phyloP scores from a whole-genome alignment of 2,113 vertebrate genomes.

The Dasyornis broadbenti region DNA sequence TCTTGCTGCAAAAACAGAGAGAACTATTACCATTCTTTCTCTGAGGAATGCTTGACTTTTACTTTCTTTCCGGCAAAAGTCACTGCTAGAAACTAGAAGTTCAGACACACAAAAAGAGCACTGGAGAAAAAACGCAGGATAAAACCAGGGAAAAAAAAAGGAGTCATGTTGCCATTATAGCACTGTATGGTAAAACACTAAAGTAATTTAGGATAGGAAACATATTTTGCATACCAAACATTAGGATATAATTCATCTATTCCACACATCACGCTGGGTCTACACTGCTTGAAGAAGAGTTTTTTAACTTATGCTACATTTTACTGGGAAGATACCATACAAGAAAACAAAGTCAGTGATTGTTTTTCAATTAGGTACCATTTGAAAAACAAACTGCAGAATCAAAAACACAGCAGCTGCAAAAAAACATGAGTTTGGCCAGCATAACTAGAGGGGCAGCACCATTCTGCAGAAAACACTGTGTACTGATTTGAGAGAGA shows the following conservation, averaged over 20 bases:
- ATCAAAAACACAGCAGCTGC: not conserved
- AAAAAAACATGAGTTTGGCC: not conserved
- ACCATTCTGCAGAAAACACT: not conserved
- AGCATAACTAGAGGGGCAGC: not conserved
- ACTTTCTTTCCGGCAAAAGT: not conserved
- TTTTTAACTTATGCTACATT: not conserved
- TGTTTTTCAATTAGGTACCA: not conserved
- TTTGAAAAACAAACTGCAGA: not conserved
- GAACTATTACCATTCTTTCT: not conserved
- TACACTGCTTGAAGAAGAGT: not conserved
- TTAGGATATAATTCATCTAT: not conserved
- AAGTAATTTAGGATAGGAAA: not conserved
- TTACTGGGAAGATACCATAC: not conserved
- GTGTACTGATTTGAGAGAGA: not conserved
- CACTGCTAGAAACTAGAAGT: not conserved
- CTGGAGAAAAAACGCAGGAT: not conserved
- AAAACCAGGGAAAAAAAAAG: not conserved
- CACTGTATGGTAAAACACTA: not conserved
- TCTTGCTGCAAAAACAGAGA: not conserved
- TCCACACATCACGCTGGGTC: not conserved
- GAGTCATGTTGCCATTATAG: fast-evolving
- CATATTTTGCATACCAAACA: not conserved
- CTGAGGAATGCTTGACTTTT: not conserved
- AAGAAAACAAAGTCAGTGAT: not conserved
- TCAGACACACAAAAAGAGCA: not conserved